phyloP scores from a whole-genome alignment of 2,888 invertebrate genomes.

The Encarsia formosa region DNA sequence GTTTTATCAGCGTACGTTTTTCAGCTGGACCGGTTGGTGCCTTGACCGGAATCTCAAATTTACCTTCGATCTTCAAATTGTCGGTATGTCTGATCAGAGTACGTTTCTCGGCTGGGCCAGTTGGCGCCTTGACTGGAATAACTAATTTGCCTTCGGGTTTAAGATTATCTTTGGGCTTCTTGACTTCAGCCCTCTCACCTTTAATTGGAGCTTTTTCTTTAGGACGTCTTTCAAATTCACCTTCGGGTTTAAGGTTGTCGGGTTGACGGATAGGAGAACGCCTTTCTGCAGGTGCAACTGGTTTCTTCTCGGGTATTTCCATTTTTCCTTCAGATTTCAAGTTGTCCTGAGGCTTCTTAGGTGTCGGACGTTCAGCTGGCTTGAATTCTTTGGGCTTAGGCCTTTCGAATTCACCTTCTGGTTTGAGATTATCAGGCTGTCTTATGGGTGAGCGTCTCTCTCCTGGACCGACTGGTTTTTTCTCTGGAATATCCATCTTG shows the following conservation, averaged over 20 bases:
- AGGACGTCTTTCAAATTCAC: constrained; percentile 54
- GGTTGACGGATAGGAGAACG: constrained; percentile 53
- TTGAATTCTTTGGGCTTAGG: constrained; percentile 43
- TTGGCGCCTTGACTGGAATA: constrained; percentile 34
- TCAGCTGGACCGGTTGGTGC: constrained; percentile 54
- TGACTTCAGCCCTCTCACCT: constrained; percentile 46
- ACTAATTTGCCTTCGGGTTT: constrained; percentile 52
- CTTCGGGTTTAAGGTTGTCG: constrained; percentile 57
- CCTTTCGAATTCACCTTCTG: constrained; percentile 49
- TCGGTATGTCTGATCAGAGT: constrained; percentile 55
- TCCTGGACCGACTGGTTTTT: constrained; percentile 34
- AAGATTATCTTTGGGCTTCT: constrained; percentile 51
- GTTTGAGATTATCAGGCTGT: constrained; percentile 58
- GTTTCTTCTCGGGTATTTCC: constrained; percentile 36
- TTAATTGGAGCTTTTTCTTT: constrained; percentile 19
- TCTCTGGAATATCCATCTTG: constrained; percentile 50
- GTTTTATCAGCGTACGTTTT: constrained; percentile 47
- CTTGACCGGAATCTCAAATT: constrained; percentile 50
- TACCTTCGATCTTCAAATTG: constrained; percentile 48
- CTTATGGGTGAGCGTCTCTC: constrained; percentile 43
- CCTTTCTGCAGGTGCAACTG: constrained; percentile 50
- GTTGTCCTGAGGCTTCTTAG: constrained; percentile 56
- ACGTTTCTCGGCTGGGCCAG: constrained; percentile 53
- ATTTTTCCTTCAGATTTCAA: constrained; percentile 35
- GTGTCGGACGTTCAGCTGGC: constrained; percentile 54